Base-by-base conservation (phyloP, 2,888 invertebrate species). In the Dicranocentrus wangi region DNA sequence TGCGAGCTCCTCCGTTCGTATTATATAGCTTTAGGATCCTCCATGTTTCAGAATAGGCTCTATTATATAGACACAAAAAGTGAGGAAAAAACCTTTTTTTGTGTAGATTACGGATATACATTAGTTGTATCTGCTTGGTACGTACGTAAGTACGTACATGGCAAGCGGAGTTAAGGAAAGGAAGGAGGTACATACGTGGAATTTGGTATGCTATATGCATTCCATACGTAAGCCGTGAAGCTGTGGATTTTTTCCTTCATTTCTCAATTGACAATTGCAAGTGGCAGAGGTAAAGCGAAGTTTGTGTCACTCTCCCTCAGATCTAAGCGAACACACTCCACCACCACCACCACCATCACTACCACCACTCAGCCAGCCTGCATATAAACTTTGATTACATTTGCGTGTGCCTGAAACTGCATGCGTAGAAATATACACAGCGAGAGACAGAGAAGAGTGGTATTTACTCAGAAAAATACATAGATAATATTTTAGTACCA, bases 221-320 rank as follows among this genome's bases (percentile, higher is more conserved):
- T 51, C 19, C 51, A 19, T 17, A 51, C 51, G n/a, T 51, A 19
- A 17, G 19, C 7, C n/a, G 8, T 8, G n/a, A 51, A 8, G 8
- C 8, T 51, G 51, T 51, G 51, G 51, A 73, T 51, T 73, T 73
- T 60, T 60, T 75, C 76, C 47, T 58, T 75, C 73, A 75, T 65
- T 75, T 76, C 76, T 66, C 68, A 66, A 76, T 76, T 76, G 76
- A 76, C 76, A 76, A 76, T 68, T 68, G 76, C 58, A 60, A 68
- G 68, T 66, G 68, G 66, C 17, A 60, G 76, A 55, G 58, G 5
- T 32, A 27, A 25, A 61, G 39, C 21, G 61, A 27, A 23, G 63
- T 7, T 73, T 63, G 61, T 63, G 63, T 63, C 63, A 32, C 21
- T 63, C 32, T 73, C 10, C n/a, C 47, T 53, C 53, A 8, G 17